Base-by-base conservation (phyloP, 1,140 invertebrate species). In the Drosophila murphyi region DNA sequence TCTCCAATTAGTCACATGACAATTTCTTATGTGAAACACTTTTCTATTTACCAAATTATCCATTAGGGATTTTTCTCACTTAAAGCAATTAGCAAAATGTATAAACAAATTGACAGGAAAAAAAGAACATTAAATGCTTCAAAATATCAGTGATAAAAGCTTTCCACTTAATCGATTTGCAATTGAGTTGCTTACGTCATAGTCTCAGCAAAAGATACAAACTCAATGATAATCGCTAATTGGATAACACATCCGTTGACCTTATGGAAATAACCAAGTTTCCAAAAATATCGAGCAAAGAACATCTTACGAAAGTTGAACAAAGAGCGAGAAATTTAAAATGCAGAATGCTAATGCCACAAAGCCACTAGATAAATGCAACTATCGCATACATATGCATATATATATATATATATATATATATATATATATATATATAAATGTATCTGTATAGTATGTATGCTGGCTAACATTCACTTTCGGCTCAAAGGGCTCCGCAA, bases 281-380 rank as follows among this genome's bases (percentile, higher is more conserved):
- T 32, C 48, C 55, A 35, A 60, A 60, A 60, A 71, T 47, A 63
- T 34, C 31, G n/a, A 52, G 54, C 55, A 72, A 72, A 59, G 56
- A 59, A 54, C 35, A 55, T 60, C 65, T 56, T 56, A 45, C 34
- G 47, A 77, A 70, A 68, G 52, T 70, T 69, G 20, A 20, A 52
- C 62, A 76, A 76, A 70, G 48, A 77, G 32, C 47, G 35, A 51
- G 61, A 31, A 64, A 73, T 43, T 61, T 50, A 50, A 78, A 86
- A 86, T 78, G 82, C 68, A 85, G 81, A 89, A 89, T 89, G 85
- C 78, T 76, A 81, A 89, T 88, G 75, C 64, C 68, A 20, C 20
- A 54, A 68, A 50, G 71, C 64, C 56, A 56, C 60, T 41, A 72
- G 72, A 80, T 81, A 74, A 74, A 74, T 61, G 65, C 65, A 65